Evolutionary conservation across 1,140 invertebrate species (phyloP).

Genomic region (Drosophila navojoa): DNA sequence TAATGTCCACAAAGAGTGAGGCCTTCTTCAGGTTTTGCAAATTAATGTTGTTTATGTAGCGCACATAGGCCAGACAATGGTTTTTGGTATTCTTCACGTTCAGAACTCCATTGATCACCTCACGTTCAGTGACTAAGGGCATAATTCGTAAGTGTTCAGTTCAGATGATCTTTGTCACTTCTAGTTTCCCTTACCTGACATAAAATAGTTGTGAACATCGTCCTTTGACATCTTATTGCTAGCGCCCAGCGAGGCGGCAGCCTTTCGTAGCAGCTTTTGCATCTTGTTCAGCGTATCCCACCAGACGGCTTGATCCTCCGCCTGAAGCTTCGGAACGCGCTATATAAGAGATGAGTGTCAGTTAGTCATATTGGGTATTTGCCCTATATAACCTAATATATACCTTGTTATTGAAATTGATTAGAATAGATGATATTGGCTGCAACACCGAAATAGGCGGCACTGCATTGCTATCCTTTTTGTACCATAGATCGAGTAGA

Average conservation of each 20-base stretch:
- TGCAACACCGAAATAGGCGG: conserved; percentile 96
- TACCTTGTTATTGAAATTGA: conserved; percentile 99
- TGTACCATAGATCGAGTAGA: conserved; percentile 97
- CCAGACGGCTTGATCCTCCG: conserved; percentile 98
- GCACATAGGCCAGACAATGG: conserved; percentile 97
- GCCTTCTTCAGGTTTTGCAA: conserved; percentile 97
- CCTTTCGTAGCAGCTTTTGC: conserved; percentile 97
- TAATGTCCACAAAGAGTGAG: conserved; percentile 96
- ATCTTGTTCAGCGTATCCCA: conserved; percentile 98
- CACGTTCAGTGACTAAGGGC: conserved; percentile 95
- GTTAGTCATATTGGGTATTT: background rate
- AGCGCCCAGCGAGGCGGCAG: conserved; percentile 92
- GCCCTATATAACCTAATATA: background rate
- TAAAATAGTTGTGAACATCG: conserved; percentile 98
- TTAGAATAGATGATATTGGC: conserved; percentile 97
- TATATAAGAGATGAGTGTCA: conserved; percentile 76
- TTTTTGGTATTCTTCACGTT: conserved; percentile 98
- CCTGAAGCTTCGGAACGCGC: conserved; percentile 96
- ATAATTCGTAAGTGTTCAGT: conserved; percentile 4
- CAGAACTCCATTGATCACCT: conserved; percentile 97
- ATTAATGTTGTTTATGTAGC: conserved; percentile 99
- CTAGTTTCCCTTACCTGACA: conserved; percentile 92
- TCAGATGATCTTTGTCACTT: background rate
- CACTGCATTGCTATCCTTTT: conserved; percentile 97
- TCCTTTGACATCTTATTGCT: conserved; percentile 95